Conservation (phyloP, 2,113 vertebrate genomes). For the Paramormyrops kingsleyae region DNA sequence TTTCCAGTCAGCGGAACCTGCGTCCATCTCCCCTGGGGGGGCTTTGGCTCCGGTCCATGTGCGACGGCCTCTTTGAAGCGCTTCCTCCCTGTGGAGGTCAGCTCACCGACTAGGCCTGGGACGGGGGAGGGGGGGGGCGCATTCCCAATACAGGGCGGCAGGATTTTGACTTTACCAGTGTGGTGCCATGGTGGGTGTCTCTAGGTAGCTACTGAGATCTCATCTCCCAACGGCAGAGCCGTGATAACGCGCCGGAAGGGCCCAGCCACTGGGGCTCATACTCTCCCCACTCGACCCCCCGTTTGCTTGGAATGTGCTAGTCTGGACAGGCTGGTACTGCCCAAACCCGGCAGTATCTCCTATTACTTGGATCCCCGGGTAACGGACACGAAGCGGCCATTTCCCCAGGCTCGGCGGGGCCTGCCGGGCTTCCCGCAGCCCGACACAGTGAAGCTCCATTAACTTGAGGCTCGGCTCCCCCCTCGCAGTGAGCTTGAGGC, state of each 20-base stretch:
- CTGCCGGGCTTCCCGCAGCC: constrained; percentile 8
- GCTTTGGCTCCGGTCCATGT: not conserved
- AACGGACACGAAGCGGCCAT: constrained; percentile 3
- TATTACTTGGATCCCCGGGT: constrained; percentile 15
- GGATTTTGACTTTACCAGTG: not conserved
- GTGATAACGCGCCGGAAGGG: not conserved
- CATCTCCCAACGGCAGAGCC: not conserved
- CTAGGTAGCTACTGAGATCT: not conserved
- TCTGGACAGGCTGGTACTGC: not conserved
- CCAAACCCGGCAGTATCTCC: not conserved
- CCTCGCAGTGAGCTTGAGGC: no score
- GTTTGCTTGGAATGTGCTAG: not conserved
- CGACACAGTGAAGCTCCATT: constrained; percentile 18
- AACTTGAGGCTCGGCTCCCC: not conserved
- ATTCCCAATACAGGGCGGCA: not conserved
- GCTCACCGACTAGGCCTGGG: not conserved
- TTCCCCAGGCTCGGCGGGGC: not conserved
- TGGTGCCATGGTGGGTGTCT: not conserved
- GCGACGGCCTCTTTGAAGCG: not conserved
- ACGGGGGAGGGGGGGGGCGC: not conserved
- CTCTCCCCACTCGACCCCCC: not conserved
- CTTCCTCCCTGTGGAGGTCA: not conserved
- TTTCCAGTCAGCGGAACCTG: not conserved
- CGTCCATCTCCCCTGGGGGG: not conserved
- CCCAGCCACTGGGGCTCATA: not conserved